Base-by-base conservation (phyloP, 2,888 invertebrate species). In the Seira ritae region DNA sequence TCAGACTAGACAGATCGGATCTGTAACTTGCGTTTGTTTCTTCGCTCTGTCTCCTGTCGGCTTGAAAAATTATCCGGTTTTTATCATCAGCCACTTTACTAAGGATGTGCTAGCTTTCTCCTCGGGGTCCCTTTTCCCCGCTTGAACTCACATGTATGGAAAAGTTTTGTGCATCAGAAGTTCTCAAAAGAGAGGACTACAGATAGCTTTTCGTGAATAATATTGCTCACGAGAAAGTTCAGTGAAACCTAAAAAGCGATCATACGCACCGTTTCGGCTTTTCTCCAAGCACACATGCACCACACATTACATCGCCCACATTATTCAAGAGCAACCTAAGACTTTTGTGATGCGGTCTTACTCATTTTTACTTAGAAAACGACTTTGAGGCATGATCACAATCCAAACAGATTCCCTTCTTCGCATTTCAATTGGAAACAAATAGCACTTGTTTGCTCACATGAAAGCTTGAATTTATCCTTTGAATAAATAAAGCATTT, bases 401-500 rank as follows among this genome's bases (percentile, higher is more conserved):
- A 55, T 55, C 55, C 6, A 55, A 31, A 31, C 3, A n/a, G 55
- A 55, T 55, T 55, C 15, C 6, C 15, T 55, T 55, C 12, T 55
- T 55, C 17, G 17, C 55, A 55, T 76, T 37, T 66, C 81, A 75
- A 81, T 81, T 67, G 81, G 70, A 81, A 81, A 81, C 74, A 81
- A 81, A 81, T 81, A 23, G 75, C 71, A n/a, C 65, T 74, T 75
- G 69, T 75, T 74, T 60, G 73, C 46, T 72, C 42, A 62, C 31
- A 60, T 68, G 78, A 75, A 79, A 79, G 66, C 66, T 84, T 70
- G 66, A 74, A 84, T 84, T 84, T 84, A 84, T 84, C 81, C 81
- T 66, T 85, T 81, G 85, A 85, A 85, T 85, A 85, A 85, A 85
- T 85, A 85, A 85, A 74, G 24, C 85, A 85, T 85, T 85, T 85